These are phyloP conservation scores for Papilio dardanus DNA, from an alignment of 1,140 invertebrate species.

Conservation along the genomic window DNA sequence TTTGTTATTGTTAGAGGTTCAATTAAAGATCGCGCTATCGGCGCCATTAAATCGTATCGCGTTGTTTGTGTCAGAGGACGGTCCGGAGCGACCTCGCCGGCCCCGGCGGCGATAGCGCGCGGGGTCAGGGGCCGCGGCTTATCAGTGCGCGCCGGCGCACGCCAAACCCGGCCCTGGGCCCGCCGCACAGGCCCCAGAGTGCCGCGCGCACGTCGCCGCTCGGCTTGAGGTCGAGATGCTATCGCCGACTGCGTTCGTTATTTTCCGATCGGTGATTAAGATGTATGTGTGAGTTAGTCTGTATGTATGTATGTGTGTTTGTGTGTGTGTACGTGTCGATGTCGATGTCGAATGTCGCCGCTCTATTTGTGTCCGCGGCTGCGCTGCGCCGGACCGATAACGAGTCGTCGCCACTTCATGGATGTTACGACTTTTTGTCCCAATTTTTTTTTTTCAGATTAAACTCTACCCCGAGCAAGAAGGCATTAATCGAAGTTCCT, in stretches of 20 bases:
- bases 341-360: constrained; percentile 4
- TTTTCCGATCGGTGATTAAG: constrained; percentile 55
- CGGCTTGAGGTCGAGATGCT: constrained; percentile 39
- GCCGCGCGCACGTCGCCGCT: not conserved
- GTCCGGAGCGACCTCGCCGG: constrained; percentile 21
- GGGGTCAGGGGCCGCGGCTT: constrained; percentile 46
- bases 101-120: constrained; percentile 35
- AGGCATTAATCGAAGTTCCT: not conserved
- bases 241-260: constrained; percentile 47
- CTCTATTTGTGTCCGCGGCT: constrained; percentile 40
- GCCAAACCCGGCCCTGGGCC: not conserved
- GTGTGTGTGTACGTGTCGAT: not conserved
- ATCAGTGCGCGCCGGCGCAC: constrained; percentile 38
- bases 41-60: constrained; percentile 30
- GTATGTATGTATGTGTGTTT: not conserved
- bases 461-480: not conserved
- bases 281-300: constrained; percentile 44
- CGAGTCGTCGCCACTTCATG: not conserved
- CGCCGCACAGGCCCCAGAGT: not conserved
- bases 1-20: constrained; percentile 23
- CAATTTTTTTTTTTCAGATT: not conserved
- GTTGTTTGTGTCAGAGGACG: constrained; percentile 22
- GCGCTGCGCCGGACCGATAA: constrained; percentile 2
- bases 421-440: not conserved
- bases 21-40: constrained; percentile 30